Evolutionary conservation across 2,113 vertebrate genomes (phyloP).

Genomic region (Takifugu bimaculatus): DNA sequence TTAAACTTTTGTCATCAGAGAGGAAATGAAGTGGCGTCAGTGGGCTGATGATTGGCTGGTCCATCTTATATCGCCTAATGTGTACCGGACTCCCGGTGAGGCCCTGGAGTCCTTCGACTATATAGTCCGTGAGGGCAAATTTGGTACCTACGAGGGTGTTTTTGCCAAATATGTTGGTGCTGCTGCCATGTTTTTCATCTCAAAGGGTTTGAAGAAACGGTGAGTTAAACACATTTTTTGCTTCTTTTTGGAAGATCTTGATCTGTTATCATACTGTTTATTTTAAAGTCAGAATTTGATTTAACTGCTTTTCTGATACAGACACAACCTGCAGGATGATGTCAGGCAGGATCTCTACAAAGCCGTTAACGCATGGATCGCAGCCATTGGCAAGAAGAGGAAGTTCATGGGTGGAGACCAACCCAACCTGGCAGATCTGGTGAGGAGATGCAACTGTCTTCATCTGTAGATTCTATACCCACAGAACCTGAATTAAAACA

Average conservation of each 20-base stretch:
- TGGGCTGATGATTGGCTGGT: slow-evolving; percentile 96
- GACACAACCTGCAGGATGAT: slow-evolving; percentile 85
- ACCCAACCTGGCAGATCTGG: slow-evolving; percentile 94
- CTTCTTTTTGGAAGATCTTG: background rate
- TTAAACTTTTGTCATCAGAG: slow-evolving; percentile 65
- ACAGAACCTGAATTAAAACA: no score
- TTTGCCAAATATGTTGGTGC: slow-evolving; percentile 94
- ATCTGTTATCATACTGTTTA: background rate
- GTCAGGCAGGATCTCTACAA: slow-evolving; percentile 91
- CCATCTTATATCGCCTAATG: slow-evolving; percentile 95
- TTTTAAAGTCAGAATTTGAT: background rate
- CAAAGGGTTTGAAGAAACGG: slow-evolving; percentile 89
- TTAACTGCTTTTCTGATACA: slow-evolving; percentile 33
- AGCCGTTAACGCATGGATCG: slow-evolving; percentile 87
- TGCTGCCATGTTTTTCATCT: slow-evolving; percentile 88
- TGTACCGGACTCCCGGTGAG: slow-evolving; percentile 87
- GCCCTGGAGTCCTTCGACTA: slow-evolving; percentile 94
- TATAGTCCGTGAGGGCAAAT: slow-evolving; percentile 95
- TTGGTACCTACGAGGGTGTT: slow-evolving; percentile 83
- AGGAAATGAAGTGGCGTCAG: slow-evolving; percentile 95
- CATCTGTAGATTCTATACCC: no score
- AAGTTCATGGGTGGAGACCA: slow-evolving; percentile 89
- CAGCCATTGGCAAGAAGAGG: slow-evolving; percentile 85
- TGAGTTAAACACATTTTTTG: slow-evolving; percentile 47
- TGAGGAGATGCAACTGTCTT: slow-evolving; percentile 52